Evolutionary conservation across 2,888 invertebrate genomes (phyloP).

Genomic region (Fragum sueziense): DNA sequence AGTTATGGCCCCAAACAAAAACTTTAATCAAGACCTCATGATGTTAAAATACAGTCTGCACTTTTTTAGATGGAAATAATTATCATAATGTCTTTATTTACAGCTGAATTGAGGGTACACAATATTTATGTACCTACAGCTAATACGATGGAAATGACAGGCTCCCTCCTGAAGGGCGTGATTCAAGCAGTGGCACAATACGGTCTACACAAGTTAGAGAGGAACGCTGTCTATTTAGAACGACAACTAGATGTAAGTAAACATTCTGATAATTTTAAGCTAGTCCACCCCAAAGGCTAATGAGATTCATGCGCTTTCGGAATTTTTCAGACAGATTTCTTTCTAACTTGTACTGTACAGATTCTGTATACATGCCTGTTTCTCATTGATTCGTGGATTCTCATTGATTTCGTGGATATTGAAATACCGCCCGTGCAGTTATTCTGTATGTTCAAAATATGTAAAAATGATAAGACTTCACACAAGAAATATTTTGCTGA

Average conservation of each 20-base stretch:
- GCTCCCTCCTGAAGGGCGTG: constrained; percentile 73
- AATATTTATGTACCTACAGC: not conserved
- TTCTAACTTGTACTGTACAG: no score
- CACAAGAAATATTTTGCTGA: no score
- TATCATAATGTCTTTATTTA: not conserved
- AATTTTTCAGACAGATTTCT: no score
- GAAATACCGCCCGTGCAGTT: no score
- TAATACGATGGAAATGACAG: constrained; percentile 64
- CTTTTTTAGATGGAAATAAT: not conserved
- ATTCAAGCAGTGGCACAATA: constrained; percentile 75
- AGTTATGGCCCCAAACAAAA: not conserved
- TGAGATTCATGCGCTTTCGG: not conserved
- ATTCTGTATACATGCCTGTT: not conserved
- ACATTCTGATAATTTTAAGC: no score
- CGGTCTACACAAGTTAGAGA: constrained; percentile 69
- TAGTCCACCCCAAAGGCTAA: no score
- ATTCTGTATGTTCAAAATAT: not conserved
- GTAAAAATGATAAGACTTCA: not conserved
- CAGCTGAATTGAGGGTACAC: not conserved
- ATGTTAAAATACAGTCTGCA: not conserved
- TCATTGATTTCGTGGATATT: no score
- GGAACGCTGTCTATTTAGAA: constrained; percentile 71
- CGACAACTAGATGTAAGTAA: constrained; percentile 77
- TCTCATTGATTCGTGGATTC: no score
- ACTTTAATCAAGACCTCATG: not conserved